Conservation (phyloP, 1,140 invertebrate genomes). For the Ostrea edulis region DNA sequence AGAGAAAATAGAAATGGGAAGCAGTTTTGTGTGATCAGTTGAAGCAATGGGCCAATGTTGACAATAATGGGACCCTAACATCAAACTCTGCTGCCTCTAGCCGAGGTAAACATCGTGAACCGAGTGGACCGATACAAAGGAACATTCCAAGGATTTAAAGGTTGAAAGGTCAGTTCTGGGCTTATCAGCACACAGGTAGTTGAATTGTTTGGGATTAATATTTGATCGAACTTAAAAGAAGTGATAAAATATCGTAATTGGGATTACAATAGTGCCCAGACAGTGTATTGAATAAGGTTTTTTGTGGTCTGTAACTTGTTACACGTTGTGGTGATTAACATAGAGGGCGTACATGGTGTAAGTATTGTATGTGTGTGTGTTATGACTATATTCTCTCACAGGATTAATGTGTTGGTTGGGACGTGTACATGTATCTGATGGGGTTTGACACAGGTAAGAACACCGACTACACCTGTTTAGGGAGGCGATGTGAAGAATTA, state of each 20-base stretch:
- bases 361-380: background rate
- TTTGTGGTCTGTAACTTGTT: background rate
- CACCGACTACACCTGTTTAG: background rate
- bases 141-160: constrained; percentile 35
- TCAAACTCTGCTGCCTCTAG: constrained; percentile 5
- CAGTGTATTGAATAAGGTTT: constrained; percentile 8
- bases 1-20: constrained; percentile 3
- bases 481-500: background rate
- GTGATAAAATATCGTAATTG: constrained; percentile 33
- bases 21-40: background rate
- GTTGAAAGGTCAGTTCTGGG: constrained; percentile 26
- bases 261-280: constrained; percentile 36
- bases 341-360: background rate
- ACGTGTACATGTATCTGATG: background rate
- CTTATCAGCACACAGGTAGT: constrained; percentile 38
- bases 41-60: constrained; percentile 8
- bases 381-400: constrained; percentile 15
- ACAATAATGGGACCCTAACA: constrained; percentile 13
- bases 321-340: background rate
- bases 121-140: constrained; percentile 26
- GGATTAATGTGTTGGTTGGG: constrained; percentile 7
- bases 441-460: constrained; percentile 13
- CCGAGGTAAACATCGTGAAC: constrained; percentile 14
- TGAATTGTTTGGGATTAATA: constrained; percentile 35
- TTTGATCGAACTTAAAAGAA: constrained; percentile 37